These are phyloP conservation scores for Montipora sp. DNA, from an alignment of 64 coral and sea anemone species.

Conservation along the genomic window DNA sequence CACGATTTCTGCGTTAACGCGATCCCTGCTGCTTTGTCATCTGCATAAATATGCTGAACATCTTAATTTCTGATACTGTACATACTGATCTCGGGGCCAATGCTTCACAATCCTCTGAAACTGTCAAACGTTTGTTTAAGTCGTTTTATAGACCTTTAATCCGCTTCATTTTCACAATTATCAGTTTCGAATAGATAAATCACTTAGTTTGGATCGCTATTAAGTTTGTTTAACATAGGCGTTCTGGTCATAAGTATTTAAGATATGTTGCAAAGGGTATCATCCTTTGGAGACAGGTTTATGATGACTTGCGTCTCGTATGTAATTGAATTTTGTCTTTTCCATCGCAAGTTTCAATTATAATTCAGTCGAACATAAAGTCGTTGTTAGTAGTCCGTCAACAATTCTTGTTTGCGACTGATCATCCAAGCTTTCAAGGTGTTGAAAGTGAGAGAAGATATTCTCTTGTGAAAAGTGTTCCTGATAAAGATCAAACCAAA, in stretches of 20 bases:
- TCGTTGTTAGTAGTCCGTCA: constrained; percentile 27
- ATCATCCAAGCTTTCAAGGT: neutral
- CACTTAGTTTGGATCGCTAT: neutral
- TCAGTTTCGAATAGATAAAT: neutral
- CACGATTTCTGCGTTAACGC: no score
- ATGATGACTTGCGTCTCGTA: neutral
- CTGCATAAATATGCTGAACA: no score
- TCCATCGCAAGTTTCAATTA: neutral
- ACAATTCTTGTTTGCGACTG: constrained; percentile 3
- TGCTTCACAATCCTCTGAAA: neutral
- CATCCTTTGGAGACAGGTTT: neutral
- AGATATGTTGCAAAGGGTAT: no score
- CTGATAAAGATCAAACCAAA: neutral
- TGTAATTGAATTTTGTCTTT: neutral
- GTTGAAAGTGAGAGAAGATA: neutral
- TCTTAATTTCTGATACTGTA: no score
- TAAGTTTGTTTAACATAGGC: neutral
- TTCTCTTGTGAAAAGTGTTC: neutral
- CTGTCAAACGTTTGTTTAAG: neutral
- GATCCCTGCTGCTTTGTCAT: no score
- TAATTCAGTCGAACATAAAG: constrained; percentile 34
- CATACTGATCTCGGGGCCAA: no score
- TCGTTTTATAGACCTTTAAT: neutral
- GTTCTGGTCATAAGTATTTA: no score
- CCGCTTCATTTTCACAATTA: neutral